Conservation (phyloP, 1,140 invertebrate species). For the Amyelois transitella region DNA sequence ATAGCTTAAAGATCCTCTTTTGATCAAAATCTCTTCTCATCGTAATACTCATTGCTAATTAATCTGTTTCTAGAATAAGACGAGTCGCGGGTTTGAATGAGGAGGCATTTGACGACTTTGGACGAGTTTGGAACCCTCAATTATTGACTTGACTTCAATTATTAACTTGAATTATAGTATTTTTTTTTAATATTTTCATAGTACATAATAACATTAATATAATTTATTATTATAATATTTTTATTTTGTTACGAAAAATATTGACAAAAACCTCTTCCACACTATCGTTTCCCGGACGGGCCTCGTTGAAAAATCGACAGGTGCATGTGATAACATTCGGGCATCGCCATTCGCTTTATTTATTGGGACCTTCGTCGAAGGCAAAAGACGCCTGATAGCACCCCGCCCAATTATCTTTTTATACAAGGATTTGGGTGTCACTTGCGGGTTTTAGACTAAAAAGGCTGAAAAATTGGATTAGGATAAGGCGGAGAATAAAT, state of each 20-base stretch:
- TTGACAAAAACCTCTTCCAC: constrained; percentile 18
- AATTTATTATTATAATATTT: neutral
- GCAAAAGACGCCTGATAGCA: constrained; percentile 28
- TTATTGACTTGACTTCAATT: too few relatives aligned
- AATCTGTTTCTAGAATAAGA: too few relatives aligned
- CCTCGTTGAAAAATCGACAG: constrained; percentile 43
- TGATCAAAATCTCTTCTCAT: too few relatives aligned
- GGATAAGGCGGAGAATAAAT: neutral
- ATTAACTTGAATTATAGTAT: too few relatives aligned
- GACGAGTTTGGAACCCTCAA: too few relatives aligned
- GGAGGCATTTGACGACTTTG: too few relatives aligned
- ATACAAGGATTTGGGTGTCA: constrained; percentile 1
- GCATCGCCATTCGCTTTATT: constrained; percentile 46
- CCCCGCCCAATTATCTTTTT: constrained; percentile 20
- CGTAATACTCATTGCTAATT: too few relatives aligned
- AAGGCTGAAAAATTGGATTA: constrained; percentile 1
- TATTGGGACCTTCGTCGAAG: constrained; percentile 31
- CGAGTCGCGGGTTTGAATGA: too few relatives aligned
- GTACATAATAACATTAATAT: too few relatives aligned
- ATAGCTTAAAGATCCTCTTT: too few relatives aligned
- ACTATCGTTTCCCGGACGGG: neutral
- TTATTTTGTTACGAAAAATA: neutral
- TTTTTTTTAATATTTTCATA: too few relatives aligned
- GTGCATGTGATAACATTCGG: constrained; percentile 48
- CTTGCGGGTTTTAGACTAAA: constrained; percentile 6